Conservation (phyloP, 2,888 invertebrate genomes). For the Andricus curvator region DNA sequence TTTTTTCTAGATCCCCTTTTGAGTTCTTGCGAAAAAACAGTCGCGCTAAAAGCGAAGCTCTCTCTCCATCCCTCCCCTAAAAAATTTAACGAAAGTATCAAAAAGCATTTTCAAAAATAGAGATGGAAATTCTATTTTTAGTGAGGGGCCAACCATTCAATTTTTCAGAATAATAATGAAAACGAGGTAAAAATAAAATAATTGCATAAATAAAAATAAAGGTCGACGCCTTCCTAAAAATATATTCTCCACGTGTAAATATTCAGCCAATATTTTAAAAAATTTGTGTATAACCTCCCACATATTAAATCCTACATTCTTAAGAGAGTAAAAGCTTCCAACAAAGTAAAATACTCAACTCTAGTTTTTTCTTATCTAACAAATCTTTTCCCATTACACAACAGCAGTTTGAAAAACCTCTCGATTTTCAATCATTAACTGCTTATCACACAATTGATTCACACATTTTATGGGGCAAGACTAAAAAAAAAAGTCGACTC, state of each 20-base stretch:
- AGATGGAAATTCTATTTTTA: not conserved
- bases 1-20: not conserved
- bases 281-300: not conserved
- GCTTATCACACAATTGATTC: slow-evolving; percentile 12
- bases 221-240: not conserved
- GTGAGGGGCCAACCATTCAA: not conserved
- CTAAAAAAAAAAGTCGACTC: not conserved
- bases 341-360: not conserved
- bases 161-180: not conserved
- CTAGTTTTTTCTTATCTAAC: not conserved
- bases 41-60: slow-evolving; percentile 1
- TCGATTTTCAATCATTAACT: not conserved
- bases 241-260: not conserved
- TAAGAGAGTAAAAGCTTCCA: not conserved
- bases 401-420: slow-evolving; percentile 6
- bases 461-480: not conserved
- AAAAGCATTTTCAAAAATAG: slow-evolving; percentile 2
- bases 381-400: slow-evolving; percentile 6
- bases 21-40: not conserved
- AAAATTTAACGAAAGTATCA: slow-evolving; percentile 1
- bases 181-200: no score
- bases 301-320: not conserved
- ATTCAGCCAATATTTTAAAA: not conserved
- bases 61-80: not conserved
- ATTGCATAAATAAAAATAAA: no score